A percentile compares a stretch with the other conserved stretches of the same genome.
These are phyloP conservation scores for Prietella phreatophila DNA, from an alignment of 2,113 vertebrate genomes.

Conservation along the genomic window DNA sequence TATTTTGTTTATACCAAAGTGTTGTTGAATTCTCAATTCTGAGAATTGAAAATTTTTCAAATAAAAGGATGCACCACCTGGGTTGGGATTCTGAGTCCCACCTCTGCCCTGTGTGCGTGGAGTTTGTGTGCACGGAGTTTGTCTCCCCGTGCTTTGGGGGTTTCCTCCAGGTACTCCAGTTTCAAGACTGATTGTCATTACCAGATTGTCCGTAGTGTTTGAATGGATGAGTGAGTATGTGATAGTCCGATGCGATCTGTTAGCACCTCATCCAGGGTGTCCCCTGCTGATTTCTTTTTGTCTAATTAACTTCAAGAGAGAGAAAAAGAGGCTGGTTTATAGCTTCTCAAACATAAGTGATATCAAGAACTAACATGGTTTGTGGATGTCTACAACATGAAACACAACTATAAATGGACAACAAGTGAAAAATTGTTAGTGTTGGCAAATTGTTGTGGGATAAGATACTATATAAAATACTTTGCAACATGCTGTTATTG, in stretches of 20 bases:
- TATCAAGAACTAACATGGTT: background rate
- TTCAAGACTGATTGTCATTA: too few relatives aligned
- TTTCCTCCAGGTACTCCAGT: too few relatives aligned
- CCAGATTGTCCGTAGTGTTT: too few relatives aligned
- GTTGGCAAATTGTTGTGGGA: background rate
- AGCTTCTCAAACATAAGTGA: too few relatives aligned
- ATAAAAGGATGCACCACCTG: background rate
- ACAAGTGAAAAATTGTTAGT: background rate
- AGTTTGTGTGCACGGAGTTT: too few relatives aligned
- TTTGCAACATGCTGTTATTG: background rate
- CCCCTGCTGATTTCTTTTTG: background rate
- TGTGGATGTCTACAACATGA: background rate
- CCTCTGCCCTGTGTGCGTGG: too few relatives aligned
- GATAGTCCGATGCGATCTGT: too few relatives aligned
- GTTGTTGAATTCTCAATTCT: background rate
- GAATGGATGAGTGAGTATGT: too few relatives aligned
- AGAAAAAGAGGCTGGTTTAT: background rate
- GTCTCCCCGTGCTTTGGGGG: too few relatives aligned
- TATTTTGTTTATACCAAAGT: background rate
- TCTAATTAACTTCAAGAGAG: background rate
- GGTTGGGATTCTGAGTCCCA: too few relatives aligned
- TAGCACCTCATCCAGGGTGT: too few relatives aligned
- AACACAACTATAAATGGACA: background rate
- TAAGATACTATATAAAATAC: background rate
- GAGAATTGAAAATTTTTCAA: background rate